Evolutionary conservation across 2,888 invertebrate genomes (phyloP), one percentile per base, ranked within the genome.

Genomic region (Hemicrepidius hirtus): DNA sequence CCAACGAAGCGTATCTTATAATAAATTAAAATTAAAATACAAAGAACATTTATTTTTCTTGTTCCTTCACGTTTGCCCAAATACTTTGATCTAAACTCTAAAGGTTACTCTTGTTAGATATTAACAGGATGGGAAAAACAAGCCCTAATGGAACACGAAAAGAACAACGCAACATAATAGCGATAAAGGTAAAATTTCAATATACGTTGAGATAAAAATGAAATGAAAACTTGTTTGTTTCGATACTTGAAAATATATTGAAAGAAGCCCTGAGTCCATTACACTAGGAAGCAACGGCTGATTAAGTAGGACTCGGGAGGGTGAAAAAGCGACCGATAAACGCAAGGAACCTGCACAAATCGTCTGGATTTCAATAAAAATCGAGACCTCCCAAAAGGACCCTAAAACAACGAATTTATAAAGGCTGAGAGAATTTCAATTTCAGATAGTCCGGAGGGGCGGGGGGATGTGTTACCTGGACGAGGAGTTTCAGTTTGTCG

Each of bases 261-360:
- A 53, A 28, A 53, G 16, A 0, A 12, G 6, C 12, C 16, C n/a
- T 50, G 28, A 13, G 28, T 53, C 24, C 28, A 28, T 53, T 53
- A 28, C 6, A 12, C 20, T 21, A 7, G 21, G 18, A 20, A 49
- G 12, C 20, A 18, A 21, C 20, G 20, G 10, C 53, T 53, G 53
- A 53, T 53, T 53, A 53, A 53, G 28, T 28, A 24, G 28, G 28
- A 28, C 53, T 21, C 49, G 49, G 5, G 20, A 49, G 49, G 21
- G 18, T 20, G 49, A 20, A 20, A 49, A 40, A 40, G 46, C 53
- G 53, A 13, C 53, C n/a, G 53, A 53, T 53, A 53, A 53, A 28
- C 53, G 28, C 53, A 24, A 24, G 28, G 28, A 53, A 53, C 28
- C 53, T 28, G 53, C 53, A 53, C 53, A 53, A 53, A 53, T 53